Conservation (phyloP, 2,888 invertebrate genomes). For the Parascotia fuliginaria region DNA sequence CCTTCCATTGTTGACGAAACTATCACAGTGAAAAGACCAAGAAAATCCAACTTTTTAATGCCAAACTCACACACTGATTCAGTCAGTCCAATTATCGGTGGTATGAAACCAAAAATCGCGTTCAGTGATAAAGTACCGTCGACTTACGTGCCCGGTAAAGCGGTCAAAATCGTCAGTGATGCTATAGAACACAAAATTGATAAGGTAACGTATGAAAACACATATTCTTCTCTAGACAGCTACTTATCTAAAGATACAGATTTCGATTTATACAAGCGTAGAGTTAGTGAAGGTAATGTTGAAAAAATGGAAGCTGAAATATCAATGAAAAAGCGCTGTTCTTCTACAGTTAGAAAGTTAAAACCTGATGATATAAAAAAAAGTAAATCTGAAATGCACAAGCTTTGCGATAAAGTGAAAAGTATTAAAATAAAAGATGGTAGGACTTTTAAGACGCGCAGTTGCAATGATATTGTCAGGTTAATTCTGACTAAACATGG, state of each 20-base stretch:
- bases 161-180: conserved; percentile 89
- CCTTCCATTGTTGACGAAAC: conserved; percentile 72
- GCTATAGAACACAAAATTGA: conserved; percentile 72
- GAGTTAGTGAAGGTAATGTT: conserved; percentile 76
- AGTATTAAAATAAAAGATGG: conserved; percentile 76
- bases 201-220: conserved; percentile 74
- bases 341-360: conserved; percentile 72
- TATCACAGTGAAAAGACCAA: conserved; percentile 66
- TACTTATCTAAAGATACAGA: conserved; percentile 77
- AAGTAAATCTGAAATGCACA: conserved; percentile 81
- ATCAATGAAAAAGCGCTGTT: conserved; percentile 69
- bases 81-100: conserved; percentile 62
- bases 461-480: conserved; percentile 87
- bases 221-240: conserved; percentile 83
- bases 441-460: conserved; percentile 74
- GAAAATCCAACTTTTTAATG: conserved; percentile 70
- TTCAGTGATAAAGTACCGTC: conserved; percentile 72
- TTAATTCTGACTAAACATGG: conserved; percentile 92
- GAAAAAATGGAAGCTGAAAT: conserved; percentile 47
- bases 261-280: conserved; percentile 63
- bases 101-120: conserved; percentile 73
- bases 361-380: conserved; percentile 75
- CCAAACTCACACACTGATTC: conserved; percentile 67
- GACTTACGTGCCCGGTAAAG: conserved; percentile 88
- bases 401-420: conserved; percentile 78